Evolutionary conservation across 2,797 vertebrate species (phyloP).

Genomic region (Coregonus suidteri): DNA sequence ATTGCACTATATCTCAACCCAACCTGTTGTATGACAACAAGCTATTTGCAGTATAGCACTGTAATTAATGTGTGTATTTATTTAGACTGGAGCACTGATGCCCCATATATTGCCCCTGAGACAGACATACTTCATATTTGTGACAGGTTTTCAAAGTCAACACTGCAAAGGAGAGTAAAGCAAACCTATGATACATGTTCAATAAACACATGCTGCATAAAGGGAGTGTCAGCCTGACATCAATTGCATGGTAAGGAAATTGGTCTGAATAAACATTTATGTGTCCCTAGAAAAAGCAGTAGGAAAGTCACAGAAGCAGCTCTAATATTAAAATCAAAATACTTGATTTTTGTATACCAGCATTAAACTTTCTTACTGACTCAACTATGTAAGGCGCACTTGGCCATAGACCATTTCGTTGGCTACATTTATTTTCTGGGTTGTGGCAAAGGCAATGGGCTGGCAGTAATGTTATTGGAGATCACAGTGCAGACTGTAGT

Average conservation of each 20-base stretch:
- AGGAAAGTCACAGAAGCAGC: neutral
- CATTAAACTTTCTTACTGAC: neutral
- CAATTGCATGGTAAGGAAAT: neutral
- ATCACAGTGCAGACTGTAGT: neutral
- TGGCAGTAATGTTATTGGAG: neutral
- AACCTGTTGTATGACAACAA: too few relatives aligned
- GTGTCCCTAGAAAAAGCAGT: neutral
- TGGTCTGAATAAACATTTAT: neutral
- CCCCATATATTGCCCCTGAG: neutral
- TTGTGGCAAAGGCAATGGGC: neutral
- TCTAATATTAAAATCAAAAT: neutral
- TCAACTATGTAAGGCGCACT: neutral
- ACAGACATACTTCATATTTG: neutral
- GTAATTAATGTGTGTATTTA: too few relatives aligned
- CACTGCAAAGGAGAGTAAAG: too few relatives aligned
- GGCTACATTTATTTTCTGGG: neutral
- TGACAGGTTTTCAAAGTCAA: too few relatives aligned
- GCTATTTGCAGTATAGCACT: too few relatives aligned
- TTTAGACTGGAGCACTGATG: neutral
- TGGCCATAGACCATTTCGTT: too few relatives aligned
- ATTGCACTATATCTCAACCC: too few relatives aligned
- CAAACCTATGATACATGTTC: neutral
- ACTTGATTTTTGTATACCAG: neutral
- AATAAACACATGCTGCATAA: neutral
- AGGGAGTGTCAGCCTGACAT: neutral